Evolutionary conservation across 2,888 invertebrate genomes (phyloP), one percentile per base, ranked within the genome.

Genomic region (Hermaeophaga mercurialis): DNA sequence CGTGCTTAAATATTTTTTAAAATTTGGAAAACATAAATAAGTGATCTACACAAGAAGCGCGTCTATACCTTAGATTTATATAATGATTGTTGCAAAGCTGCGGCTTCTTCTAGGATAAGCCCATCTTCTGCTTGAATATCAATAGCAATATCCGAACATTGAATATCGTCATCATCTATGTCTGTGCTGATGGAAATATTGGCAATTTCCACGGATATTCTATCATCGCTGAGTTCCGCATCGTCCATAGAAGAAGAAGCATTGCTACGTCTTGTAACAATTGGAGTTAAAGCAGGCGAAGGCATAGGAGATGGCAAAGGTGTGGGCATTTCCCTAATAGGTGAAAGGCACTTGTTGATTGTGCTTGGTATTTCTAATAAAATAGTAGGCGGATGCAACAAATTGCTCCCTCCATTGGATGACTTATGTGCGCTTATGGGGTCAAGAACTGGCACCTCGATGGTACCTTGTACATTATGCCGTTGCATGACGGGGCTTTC

Each of bases 271-370:
- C 82, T 72, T 81, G 84, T 81, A 11, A 36, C 2, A 14, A 88
- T 79, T 0, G 89, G 89, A 0, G 88, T 88, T 9, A 88, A 81
- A 11, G 87, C 80, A 2, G 88, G 88, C 9, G 86, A 86, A 9
- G 88, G 88, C 48, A 87, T 80, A 3, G 88, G 88, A 3, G 89
- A 89, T 11, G 89, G 89, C 19, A 88, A 78, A 15, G 89, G 89
- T 0, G 89, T 89, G 2, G 90, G 90, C 65, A 90, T 81, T 76
- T 90, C 90, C 63, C 87, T 80, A 63, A 91, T 91, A 0, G 90
- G 90, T 46, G 90, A 90, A 63, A 91, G 82, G 79, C 90, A 90
- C 78, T 88, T 88, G 72, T 85, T 88, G 68, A 87, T 86, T 70
- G 82, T 80, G 74, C 84, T 85, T 33, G 90, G 89, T 66, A 89